Evolutionary conservation across 2,888 invertebrate species (phyloP).

Genomic region (Hecatera dysodea): DNA sequence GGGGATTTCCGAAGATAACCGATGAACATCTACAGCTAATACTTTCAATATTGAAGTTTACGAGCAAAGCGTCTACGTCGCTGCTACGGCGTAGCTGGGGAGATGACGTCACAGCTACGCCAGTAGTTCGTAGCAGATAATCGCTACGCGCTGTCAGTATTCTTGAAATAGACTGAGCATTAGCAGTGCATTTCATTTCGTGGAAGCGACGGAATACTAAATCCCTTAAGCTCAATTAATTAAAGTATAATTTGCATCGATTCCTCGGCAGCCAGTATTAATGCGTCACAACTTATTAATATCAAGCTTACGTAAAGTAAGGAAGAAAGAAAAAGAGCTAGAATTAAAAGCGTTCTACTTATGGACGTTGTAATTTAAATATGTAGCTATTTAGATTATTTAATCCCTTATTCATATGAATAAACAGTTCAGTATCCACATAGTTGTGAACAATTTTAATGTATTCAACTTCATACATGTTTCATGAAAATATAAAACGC

Average conservation of each 20-base stretch:
- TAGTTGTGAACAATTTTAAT: constrained; percentile 7
- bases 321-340: not conserved
- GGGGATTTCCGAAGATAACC: constrained; percentile 21
- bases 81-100: constrained; percentile 37
- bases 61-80: not conserved
- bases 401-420: constrained; percentile 7
- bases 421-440: constrained; percentile 2
- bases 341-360: not conserved
- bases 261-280: too few species aligned
- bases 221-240: not conserved
- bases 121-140: constrained; percentile 26
- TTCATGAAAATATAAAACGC: constrained; percentile 25
- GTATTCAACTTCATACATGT: constrained; percentile 10
- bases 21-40: constrained; percentile 9
- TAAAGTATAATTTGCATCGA: not conserved
- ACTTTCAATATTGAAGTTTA: constrained; percentile 9
- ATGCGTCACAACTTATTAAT: not conserved
- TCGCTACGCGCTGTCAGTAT: constrained; percentile 1
- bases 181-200: not conserved
- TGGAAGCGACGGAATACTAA: not conserved
- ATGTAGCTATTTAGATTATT: not conserved
- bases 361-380: not conserved
- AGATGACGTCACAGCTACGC: constrained; percentile 36
- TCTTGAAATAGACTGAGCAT: not conserved
- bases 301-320: not conserved